phyloP scores from a whole-genome alignment of 1,140 invertebrate species.

The Zaprionus gabonicus region DNA sequence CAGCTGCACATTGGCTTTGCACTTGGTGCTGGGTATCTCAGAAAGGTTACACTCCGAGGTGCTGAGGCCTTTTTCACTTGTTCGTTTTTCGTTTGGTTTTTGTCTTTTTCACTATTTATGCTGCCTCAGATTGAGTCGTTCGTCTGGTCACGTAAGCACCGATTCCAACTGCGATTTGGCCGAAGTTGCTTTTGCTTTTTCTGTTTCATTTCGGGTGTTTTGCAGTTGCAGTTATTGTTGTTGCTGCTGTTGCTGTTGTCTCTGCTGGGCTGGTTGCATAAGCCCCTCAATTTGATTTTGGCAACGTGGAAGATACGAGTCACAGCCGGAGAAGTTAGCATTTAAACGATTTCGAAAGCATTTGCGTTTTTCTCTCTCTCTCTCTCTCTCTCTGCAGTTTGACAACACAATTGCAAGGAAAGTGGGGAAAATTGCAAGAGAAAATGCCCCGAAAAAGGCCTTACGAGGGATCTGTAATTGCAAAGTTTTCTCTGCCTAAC shows the following conservation, averaged over 20 bases:
- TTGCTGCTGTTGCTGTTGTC: constrained; percentile 24
- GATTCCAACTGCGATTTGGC: constrained; percentile 42
- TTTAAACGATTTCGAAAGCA: constrained; percentile 46
- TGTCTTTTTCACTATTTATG: constrained; percentile 35
- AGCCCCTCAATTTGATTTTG: constrained; percentile 61
- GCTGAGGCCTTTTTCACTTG: neutral
- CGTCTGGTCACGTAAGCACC: constrained; percentile 65
- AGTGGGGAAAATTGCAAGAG: constrained; percentile 23
- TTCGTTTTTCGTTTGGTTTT: constrained; percentile 23
- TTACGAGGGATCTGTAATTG: constrained; percentile 7
- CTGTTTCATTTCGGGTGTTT: constrained; percentile 3
- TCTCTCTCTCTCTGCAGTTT: neutral
- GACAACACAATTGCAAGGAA: constrained; percentile 34
- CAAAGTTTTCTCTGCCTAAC: neutral
- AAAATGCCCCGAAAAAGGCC: neutral
- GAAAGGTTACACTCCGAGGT: too few relatives aligned
- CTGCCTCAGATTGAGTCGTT: constrained; percentile 44
- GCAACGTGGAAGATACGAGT: constrained; percentile 63
- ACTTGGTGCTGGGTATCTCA: neutral
- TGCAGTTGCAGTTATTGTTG: constrained; percentile 1
- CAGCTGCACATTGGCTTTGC: neutral
- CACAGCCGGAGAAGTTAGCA: constrained; percentile 25
- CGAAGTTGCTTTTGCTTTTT: constrained; percentile 36
- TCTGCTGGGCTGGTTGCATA: constrained; percentile 55
- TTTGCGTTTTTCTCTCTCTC: constrained; percentile 9